These are phyloP conservation scores for Asobara japonica DNA, from an alignment of 1,140 invertebrate genomes.

Conservation along the genomic window DNA sequence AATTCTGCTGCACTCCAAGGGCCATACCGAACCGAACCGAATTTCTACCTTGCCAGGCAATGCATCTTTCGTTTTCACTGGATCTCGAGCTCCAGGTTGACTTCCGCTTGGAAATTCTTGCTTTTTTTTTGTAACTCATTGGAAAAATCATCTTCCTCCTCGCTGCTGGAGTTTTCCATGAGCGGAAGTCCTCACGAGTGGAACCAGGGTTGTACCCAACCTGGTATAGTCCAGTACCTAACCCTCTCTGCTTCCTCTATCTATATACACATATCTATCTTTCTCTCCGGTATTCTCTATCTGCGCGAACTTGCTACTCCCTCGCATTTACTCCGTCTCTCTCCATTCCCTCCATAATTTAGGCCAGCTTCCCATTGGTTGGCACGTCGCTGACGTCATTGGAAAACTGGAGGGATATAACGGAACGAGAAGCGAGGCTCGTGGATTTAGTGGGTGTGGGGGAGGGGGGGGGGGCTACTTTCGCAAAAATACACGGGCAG, in stretches of 20 bases:
- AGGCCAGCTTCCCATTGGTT: slow-evolving; percentile 52
- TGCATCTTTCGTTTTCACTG: neutral
- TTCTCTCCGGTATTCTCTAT: neutral
- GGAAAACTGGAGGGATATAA: slow-evolving; percentile 55
- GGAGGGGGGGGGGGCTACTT: slow-evolving; percentile 42
- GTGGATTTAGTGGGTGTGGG: slow-evolving; percentile 16
- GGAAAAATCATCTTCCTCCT: slow-evolving; percentile 39
- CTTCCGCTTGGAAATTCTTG: slow-evolving; percentile 27
- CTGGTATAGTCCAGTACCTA: neutral
- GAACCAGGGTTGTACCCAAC: slow-evolving; percentile 31
- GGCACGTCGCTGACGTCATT: slow-evolving; percentile 54
- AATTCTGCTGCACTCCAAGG: too few species aligned
- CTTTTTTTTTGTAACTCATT: slow-evolving; percentile 12
- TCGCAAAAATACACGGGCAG: slow-evolving; percentile 58
- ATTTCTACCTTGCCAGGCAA: neutral
- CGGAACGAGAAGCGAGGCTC: slow-evolving; percentile 20
- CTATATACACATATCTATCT: too few species aligned
- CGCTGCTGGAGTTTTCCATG: slow-evolving; percentile 33
- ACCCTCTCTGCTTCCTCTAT: slow-evolving; percentile 14
- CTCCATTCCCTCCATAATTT: slow-evolving; percentile 56
- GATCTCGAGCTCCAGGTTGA: slow-evolving; percentile 1
- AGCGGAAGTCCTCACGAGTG: slow-evolving; percentile 24
- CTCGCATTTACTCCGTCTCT: neutral
- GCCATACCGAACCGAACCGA: too few species aligned
- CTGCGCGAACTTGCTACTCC: slow-evolving; percentile 17